Percentiles rank a stretch among this genome's conserved stretches.
phyloP scores from a whole-genome alignment of 2,888 invertebrate species.

The Plebejus anna region DNA sequence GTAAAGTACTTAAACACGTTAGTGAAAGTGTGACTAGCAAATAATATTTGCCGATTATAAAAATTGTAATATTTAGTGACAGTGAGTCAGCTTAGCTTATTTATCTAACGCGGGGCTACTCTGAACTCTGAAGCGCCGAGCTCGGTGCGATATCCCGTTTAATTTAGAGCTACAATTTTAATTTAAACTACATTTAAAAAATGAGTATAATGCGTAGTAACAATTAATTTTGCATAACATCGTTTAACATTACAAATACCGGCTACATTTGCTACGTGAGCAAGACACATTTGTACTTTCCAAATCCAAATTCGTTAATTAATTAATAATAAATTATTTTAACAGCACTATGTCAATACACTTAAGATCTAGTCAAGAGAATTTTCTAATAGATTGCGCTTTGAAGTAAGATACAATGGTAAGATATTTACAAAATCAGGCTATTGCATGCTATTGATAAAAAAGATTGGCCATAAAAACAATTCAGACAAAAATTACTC shows the following conservation, averaged over 20 bases:
- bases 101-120: slow-evolving; percentile 59
- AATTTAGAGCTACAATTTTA: slow-evolving; percentile 57
- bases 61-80: slow-evolving; percentile 62
- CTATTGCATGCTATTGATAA: background rate
- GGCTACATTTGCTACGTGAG: slow-evolving; percentile 69
- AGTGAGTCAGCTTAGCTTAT: slow-evolving; percentile 67
- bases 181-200: slow-evolving; percentile 53
- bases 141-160: slow-evolving; percentile 50
- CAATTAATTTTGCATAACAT: slow-evolving; percentile 45
- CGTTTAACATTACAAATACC: slow-evolving; percentile 47
- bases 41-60: slow-evolving; percentile 71
- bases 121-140: slow-evolving; percentile 49
- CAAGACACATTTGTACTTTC: slow-evolving; percentile 73
- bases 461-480: background rate
- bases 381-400: slow-evolving; percentile 53
- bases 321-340: slow-evolving; percentile 46
- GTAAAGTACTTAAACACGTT: slow-evolving; percentile 73
- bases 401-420: background rate
- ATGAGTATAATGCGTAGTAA: slow-evolving; percentile 64
- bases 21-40: slow-evolving; percentile 77
- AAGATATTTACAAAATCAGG: background rate
- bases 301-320: slow-evolving; percentile 49
- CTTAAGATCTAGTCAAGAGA: slow-evolving; percentile 56
- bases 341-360: slow-evolving; percentile 55
- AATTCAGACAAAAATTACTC: background rate